Percentiles rank a stretch among this genome's conserved stretches.
These are phyloP conservation scores for Spinus olivaceus DNA, from an alignment of 2,797 vertebrate genomes.

Conservation along the genomic window DNA sequence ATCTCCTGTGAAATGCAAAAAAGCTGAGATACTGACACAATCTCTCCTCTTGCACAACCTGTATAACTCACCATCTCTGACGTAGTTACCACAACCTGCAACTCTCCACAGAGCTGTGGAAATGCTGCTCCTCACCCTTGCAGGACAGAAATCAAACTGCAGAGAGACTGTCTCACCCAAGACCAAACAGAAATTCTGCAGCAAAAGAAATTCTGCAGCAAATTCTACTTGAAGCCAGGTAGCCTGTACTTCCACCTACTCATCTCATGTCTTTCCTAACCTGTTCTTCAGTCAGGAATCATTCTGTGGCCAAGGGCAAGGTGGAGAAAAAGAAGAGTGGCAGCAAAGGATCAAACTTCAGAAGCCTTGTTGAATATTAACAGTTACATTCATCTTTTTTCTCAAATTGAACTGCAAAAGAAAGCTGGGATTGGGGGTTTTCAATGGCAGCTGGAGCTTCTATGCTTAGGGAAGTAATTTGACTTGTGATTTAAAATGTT, in stretches of 20 bases:
- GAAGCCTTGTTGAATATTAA: not conserved
- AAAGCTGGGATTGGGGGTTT: not conserved
- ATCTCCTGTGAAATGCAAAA: not conserved
- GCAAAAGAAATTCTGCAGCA: not conserved
- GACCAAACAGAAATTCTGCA: not conserved
- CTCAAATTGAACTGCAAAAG: not conserved
- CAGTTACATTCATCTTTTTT: not conserved
- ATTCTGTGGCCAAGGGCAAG: not conserved
- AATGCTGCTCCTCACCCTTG: not conserved
- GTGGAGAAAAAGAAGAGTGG: not conserved
- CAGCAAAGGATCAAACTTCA: not conserved
- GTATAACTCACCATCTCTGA: not conserved
- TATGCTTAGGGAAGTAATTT: not conserved
- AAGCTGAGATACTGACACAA: not conserved
- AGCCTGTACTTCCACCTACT: not conserved
- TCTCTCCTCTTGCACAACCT: not conserved
- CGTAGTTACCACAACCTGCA: rapidly evolving
- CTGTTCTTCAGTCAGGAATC: not conserved
- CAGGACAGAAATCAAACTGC: not conserved
- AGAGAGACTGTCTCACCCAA: not conserved
- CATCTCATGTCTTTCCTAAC: not conserved
- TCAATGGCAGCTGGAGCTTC: not conserved
- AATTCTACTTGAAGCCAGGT: not conserved
- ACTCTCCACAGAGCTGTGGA: rapidly evolving
- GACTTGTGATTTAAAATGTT: conserved; percentile 8